Base-by-base conservation (phyloP, 2,113 vertebrate species). In the Gadus chalcogrammus region DNA sequence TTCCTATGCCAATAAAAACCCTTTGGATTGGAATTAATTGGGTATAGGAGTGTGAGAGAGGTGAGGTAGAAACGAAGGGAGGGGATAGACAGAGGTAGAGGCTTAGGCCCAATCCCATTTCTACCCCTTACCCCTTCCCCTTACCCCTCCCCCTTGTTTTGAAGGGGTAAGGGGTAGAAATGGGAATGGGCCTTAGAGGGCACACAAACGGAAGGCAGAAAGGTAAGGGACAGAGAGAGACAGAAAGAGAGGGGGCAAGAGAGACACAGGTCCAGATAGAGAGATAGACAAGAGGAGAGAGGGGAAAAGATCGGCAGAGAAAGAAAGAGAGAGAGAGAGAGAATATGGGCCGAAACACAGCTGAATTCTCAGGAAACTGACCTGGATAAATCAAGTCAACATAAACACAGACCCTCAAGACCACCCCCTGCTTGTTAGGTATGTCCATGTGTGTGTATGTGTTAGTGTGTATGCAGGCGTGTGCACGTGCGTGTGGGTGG, bases 361-460 rank as follows among this genome's bases (percentile, higher is more conserved):
- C 74, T 86, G 75, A 86, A 87, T 48, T 48, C 42, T 48, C 8
- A 9, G 42, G 4, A 86, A 79, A 84, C 72, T 87, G 88, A 87
- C 84, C 86, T 82, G 87, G 82, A 86, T 88, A 86, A 86, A 88
- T 88, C 85, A 87, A 76, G 72, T 85, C 80, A 88, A 84, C 78
- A 87, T 80, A 89, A 89, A 87, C 81, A 87, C 82, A 81, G 74
- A 82, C 82, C 84, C 72, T 81, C 8, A 31, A 65, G 63, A 6
- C 17, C 16, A 27, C 16, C n/a, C 8, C n/a, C 16, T 59, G 56
- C n/a, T 16, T 59, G 53, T 59, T 48, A 13, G 42, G 12, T 9
- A 48, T 48, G 42, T 8, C 13, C 4, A 17, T 18, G 69, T 72
- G 83, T 73, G 74, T 68, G n/a, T 17, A 72, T 77, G 78, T 77